Conservation (phyloP, 2,113 vertebrate species). For the Sarotherodon lohbergeri region DNA sequence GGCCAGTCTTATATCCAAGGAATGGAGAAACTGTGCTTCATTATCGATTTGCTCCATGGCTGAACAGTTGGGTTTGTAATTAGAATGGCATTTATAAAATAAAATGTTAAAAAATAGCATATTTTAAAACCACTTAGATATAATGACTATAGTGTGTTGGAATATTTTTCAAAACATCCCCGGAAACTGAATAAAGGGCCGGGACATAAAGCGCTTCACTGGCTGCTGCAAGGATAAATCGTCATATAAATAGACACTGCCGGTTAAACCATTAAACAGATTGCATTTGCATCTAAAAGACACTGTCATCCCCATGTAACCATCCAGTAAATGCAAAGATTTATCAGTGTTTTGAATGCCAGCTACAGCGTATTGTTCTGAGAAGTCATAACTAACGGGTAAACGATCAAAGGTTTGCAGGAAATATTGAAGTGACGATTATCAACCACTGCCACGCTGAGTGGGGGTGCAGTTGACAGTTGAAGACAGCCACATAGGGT, state of each 20-base stretch:
- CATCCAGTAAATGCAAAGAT: background rate
- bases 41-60: constrained; percentile 24
- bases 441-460: background rate
- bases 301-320: background rate
- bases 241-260: background rate
- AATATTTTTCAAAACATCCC: background rate
- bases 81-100: background rate
- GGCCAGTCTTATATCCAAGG: background rate
- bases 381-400: constrained; percentile 6
- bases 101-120: background rate
- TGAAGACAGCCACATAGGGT: constrained; percentile 16
- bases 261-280: background rate
- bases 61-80: background rate
- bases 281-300: background rate
- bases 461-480: constrained; percentile 36
- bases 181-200: background rate
- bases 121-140: background rate
- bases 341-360: background rate
- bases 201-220: background rate
- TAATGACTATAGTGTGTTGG: background rate
- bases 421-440: constrained; percentile 20
- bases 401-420: constrained; percentile 29
- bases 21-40: background rate
- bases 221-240: background rate
- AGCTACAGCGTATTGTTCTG: background rate